Base-by-base conservation (phyloP, 2,113 vertebrate genomes). In the Calidris pugnax region DNA sequence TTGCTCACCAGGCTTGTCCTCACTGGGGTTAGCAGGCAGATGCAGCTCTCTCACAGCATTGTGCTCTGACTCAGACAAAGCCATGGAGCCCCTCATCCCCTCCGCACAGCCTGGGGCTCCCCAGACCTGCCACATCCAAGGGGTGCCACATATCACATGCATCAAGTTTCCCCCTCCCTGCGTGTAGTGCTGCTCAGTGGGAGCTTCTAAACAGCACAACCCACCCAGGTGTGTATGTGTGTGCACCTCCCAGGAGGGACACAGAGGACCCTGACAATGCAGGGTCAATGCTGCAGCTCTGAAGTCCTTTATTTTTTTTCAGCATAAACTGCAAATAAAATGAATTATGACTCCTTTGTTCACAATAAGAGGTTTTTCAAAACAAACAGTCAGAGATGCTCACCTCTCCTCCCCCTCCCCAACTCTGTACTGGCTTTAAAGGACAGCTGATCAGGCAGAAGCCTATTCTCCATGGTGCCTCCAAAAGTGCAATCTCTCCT, bases 191-290 rank as follows among this genome's bases (percentile, higher is more conserved):
- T 51, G 56, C 56, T 71, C n/a, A 81, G n/a, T 2, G 21, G 28
- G 24, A n/a, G 56, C 12, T 85, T 33, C 33, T 59, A 11, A 85
- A 39, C 15, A 75, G 33, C 28, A 45, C 41, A 39, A 26, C 24
- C 28, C n/a, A 33, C 50, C 13, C 5, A 3, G 21, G 66, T 0
- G 2, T 8, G 28, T 8, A 21, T 1, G 0, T 27, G 37, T n/a
- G n/a, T n/a, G 51, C 12, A 72, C 14, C 45, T 48, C 39, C 45
- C 45, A 23, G 30, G 47, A 14, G 48, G 24, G 17, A 39, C 33
- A 16, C 1, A 0, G n/a, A 20, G 33, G 26, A 33, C 14, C 45
- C 51, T 51, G 14, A 26, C 0, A 2, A 45, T 4, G n/a, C n/a
- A n/a, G n/a, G n/a, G n/a, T n/a, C 28, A 39, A 2, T 21, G 28